Evolutionary conservation across 2,888 invertebrate species (phyloP).

Genomic region (Lamellibrachia columna): DNA sequence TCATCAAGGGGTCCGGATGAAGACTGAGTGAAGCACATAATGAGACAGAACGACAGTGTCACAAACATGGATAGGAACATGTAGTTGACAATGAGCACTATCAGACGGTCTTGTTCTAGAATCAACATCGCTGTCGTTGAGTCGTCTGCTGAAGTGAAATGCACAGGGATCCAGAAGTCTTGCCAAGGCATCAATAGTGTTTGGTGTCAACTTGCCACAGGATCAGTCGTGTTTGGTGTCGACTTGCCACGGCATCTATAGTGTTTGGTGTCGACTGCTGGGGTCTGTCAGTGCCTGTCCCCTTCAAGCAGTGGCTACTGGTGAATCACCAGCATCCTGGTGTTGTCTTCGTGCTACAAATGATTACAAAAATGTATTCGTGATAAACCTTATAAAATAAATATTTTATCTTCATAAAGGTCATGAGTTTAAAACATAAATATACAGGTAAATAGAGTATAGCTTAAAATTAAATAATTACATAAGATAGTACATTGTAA

Average conservation of each 20-base stretch:
- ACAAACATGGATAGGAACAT: conserved; percentile 56
- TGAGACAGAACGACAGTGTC: conserved; percentile 47
- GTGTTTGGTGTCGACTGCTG: not conserved
- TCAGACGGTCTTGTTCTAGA: conserved; percentile 55
- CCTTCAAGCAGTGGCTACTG: not conserved
- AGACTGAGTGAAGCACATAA: conserved; percentile 53
- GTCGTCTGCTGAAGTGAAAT: not conserved
- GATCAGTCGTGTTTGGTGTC: not conserved
- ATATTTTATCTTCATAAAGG: no score
- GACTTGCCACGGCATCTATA: not conserved
- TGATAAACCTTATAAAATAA: no score
- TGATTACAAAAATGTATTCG: no score
- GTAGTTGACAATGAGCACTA: conserved; percentile 60
- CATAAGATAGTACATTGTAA: no score
- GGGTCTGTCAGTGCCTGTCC: not conserved
- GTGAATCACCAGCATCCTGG: not conserved
- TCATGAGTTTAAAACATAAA: no score
- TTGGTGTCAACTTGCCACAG: not conserved
- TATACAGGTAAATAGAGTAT: no score
- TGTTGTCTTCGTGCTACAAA: not conserved
- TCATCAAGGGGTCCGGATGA: conserved; percentile 44
- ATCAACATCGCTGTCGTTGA: conserved; percentile 33
- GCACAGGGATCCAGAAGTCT: conserved; percentile 1
- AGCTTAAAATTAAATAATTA: no score
- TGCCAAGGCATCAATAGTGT: conserved; percentile 3